Evolutionary conservation across 1,140 invertebrate genomes (phyloP).

Genomic region (Lamellibrachia luymesi): DNA sequence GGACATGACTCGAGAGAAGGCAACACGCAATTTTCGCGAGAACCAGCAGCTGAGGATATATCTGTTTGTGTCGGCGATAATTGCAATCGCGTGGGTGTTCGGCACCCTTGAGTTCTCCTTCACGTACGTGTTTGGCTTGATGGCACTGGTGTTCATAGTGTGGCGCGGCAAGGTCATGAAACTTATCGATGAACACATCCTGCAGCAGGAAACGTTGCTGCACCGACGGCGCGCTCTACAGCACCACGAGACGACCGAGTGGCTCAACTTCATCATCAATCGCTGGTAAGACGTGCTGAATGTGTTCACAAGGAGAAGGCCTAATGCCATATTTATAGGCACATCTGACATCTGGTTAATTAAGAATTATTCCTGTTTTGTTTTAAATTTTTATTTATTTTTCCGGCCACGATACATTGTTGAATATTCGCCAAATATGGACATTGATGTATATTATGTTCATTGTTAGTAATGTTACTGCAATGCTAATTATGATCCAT

Average conservation of each 20-base stretch:
- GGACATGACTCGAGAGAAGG: neutral
- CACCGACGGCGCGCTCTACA: slow-evolving; percentile 58
- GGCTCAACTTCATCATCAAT: slow-evolving; percentile 62
- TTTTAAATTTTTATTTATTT: too few species aligned
- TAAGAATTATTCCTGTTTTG: too few species aligned
- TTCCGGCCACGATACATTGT: too few species aligned
- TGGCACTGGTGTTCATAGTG: slow-evolving; percentile 47
- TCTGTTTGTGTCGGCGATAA: slow-evolving; percentile 17
- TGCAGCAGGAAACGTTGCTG: slow-evolving; percentile 53
- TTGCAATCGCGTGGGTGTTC: slow-evolving; percentile 18
- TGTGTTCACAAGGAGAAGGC: neutral
- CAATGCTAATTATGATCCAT: too few species aligned
- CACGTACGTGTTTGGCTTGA: slow-evolving; percentile 29
- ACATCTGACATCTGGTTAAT: too few species aligned
- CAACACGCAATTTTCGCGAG: neutral
- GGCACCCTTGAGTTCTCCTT: slow-evolving; percentile 24
- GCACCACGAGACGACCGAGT: slow-evolving; percentile 61
- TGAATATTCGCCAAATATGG: too few species aligned
- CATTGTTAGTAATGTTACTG: too few species aligned
- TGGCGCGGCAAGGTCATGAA: slow-evolving; percentile 46
- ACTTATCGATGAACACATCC: slow-evolving; percentile 46
- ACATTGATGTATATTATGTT: too few species aligned
- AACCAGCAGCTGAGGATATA: slow-evolving; percentile 24
- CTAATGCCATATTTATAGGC: too few species aligned
- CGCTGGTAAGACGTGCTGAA: slow-evolving; percentile 55